phyloP scores from a whole-genome alignment of 2,113 vertebrate genomes.

The Myotis lucifugus region DNA sequence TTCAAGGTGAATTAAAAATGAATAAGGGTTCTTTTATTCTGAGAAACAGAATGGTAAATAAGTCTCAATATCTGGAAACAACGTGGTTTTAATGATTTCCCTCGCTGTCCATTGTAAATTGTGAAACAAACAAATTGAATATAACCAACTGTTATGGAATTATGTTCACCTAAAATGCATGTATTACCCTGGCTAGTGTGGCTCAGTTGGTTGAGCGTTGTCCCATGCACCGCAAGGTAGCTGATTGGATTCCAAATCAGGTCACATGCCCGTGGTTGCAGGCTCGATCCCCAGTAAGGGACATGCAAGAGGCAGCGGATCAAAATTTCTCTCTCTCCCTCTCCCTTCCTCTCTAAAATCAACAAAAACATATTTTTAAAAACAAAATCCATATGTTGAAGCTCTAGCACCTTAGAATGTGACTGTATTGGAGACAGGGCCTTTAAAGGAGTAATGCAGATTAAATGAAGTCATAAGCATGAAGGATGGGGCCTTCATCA shows the following conservation, averaged over 20 bases:
- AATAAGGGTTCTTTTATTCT: slow-evolving; percentile 17
- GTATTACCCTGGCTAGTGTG: too few relatives aligned
- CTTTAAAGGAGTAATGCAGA: neutral
- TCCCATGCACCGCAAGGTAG: too few relatives aligned
- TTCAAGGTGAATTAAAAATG: neutral
- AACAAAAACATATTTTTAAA: too few relatives aligned
- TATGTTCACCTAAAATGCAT: neutral
- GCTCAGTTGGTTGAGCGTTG: too few relatives aligned
- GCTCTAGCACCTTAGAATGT: neutral
- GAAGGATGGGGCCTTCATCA: neutral
- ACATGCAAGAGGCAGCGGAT: too few relatives aligned
- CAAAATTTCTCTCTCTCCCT: too few relatives aligned
- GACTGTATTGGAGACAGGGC: neutral
- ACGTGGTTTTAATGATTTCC: neutral
- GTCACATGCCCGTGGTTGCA: too few relatives aligned
- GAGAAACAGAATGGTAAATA: slow-evolving; percentile 12
- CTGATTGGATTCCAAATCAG: too few relatives aligned
- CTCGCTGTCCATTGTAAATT: neutral
- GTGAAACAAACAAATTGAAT: neutral
- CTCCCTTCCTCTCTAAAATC: too few relatives aligned
- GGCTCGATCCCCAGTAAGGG: too few relatives aligned
- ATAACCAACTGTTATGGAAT: neutral
- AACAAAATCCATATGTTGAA: neutral
- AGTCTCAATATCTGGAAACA: slow-evolving; percentile 6
- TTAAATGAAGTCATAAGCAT: neutral